These are phyloP conservation scores for Caranx melampygus DNA, from an alignment of 2,113 vertebrate species.

Conservation along the genomic window DNA sequence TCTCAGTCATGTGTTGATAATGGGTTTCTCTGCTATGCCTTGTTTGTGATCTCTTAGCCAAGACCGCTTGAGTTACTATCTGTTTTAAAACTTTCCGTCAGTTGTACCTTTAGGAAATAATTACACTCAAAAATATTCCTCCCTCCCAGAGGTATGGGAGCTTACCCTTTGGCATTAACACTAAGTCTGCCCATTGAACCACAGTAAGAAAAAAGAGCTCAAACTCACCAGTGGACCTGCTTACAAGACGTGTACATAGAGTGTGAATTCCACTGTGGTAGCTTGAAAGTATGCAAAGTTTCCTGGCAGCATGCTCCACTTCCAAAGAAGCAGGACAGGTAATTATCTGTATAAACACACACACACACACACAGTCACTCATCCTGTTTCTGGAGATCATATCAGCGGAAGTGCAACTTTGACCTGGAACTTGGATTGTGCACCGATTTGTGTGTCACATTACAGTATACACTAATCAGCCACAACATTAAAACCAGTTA, in stretches of 20 bases:
- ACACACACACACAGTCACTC: background rate
- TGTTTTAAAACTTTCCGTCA: background rate
- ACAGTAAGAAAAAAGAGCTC: background rate
- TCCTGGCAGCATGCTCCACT: background rate
- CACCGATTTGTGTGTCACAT: too few species aligned
- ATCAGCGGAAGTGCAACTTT: background rate
- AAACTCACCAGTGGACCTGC: background rate
- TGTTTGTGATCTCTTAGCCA: background rate
- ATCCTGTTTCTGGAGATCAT: conserved; percentile 11
- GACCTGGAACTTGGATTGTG: background rate
- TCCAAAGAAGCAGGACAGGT: conserved; percentile 26
- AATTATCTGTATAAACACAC: conserved; percentile 4
- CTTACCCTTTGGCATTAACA: background rate
- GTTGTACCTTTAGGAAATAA: background rate
- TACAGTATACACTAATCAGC: too few species aligned
- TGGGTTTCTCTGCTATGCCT: background rate
- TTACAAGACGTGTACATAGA: background rate
- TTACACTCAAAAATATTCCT: background rate
- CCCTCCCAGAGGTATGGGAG: background rate
- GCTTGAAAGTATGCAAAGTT: conserved; percentile 16
- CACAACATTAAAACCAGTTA: too few species aligned
- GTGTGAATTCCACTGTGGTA: conserved; percentile 3
- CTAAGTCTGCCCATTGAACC: background rate
- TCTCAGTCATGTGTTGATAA: conserved; percentile 17
- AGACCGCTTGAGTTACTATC: background rate